These are phyloP conservation scores for Puffinus mauretanicus DNA, from an alignment of 2,113 vertebrate species.

Conservation along the genomic window DNA sequence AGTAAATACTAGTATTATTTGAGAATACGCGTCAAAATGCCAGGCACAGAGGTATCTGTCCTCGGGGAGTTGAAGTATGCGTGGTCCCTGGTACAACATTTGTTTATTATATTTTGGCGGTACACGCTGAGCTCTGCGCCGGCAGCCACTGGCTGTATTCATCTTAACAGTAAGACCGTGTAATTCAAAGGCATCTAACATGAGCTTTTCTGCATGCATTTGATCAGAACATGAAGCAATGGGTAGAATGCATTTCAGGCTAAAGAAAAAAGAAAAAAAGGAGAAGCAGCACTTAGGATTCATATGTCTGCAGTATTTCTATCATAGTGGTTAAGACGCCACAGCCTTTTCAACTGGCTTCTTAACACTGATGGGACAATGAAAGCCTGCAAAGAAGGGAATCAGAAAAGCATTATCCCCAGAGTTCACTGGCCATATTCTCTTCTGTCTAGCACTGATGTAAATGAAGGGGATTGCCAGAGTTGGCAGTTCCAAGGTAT, in stretches of 20 bases:
- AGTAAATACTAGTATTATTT: neutral
- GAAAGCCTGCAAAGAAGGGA: neutral
- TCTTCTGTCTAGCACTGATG: neutral
- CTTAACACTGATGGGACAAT: neutral
- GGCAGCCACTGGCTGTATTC: neutral
- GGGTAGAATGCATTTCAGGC: neutral
- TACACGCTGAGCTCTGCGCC: rapidly evolving
- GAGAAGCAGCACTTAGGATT: neutral
- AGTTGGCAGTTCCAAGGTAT: neutral
- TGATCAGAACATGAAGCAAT: neutral
- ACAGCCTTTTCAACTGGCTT: neutral
- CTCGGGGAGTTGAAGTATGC: neutral
- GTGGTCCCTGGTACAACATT: neutral
- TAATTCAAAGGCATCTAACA: neutral
- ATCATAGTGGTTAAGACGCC: neutral
- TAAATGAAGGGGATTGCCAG: neutral
- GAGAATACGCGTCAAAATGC: neutral
- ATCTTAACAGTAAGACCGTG: neutral
- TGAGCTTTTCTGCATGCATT: neutral
- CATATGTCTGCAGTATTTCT: neutral
- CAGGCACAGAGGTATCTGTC: neutral
- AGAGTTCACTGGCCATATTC: neutral
- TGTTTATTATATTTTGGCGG: neutral
- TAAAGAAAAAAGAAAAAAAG: neutral
- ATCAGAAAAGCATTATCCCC: neutral